Percentiles rank a stretch among this genome's conserved stretches.
phyloP scores from a whole-genome alignment of 2,888 invertebrate species.

The Gymnocheta viridis region DNA sequence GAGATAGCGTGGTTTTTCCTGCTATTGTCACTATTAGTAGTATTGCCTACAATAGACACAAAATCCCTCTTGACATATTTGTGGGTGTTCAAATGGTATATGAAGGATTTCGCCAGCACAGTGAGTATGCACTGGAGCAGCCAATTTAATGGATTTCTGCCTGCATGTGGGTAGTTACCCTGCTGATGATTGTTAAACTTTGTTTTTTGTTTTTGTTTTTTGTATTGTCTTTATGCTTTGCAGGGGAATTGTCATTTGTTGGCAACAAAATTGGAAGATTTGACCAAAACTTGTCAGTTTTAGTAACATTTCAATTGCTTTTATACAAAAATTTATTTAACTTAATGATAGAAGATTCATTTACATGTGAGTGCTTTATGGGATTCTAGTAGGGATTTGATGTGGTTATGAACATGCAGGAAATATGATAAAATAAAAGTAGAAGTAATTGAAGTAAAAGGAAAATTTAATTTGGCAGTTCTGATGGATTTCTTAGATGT shows the following conservation, averaged over 20 bases:
- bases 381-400: neutral
- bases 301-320: constrained; percentile 16
- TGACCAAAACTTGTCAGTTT: neutral
- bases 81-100: constrained; percentile 5
- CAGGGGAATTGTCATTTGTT: constrained; percentile 10
- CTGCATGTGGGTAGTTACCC: neutral
- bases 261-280: neutral
- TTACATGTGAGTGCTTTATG: neutral
- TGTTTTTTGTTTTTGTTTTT: neutral
- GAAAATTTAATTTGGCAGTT: no score
- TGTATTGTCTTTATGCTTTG: neutral
- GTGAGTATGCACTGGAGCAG: neutral
- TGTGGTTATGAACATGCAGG: neutral
- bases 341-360: neutral
- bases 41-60: constrained; percentile 56
- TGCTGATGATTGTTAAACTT: neutral
- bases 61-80: constrained; percentile 50
- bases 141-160: constrained; percentile 24
- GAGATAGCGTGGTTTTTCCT: constrained; percentile 44
- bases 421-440: no score
- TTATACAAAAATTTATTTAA: constrained; percentile 14
- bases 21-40: constrained; percentile 30
- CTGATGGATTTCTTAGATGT: no score
- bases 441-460: no score
- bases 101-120: neutral